Evolutionary conservation across 2,113 vertebrate species (phyloP).

Genomic region (human (Homo sapiens)): DNA sequence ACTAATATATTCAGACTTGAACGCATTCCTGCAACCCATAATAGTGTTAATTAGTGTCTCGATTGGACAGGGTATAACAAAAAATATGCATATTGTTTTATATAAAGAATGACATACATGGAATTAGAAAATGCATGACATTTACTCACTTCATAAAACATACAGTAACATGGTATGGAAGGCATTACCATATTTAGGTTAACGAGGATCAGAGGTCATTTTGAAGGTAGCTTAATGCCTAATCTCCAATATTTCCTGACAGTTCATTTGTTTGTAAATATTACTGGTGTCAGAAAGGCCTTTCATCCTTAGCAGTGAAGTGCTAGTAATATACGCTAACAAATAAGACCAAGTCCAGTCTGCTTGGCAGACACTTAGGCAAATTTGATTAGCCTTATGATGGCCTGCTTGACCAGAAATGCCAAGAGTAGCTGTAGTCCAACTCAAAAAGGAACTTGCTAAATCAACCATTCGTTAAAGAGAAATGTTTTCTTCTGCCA

Average conservation of each 20-base stretch:
- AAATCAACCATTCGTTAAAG: not conserved
- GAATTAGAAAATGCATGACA: not conserved
- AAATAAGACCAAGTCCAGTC: not conserved
- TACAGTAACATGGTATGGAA: not conserved
- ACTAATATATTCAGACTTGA: not conserved
- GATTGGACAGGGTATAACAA: not conserved
- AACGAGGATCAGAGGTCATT: not conserved
- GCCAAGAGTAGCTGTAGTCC: not conserved
- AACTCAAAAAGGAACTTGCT: not conserved
- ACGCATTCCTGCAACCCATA: not conserved
- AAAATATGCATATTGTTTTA: not conserved
- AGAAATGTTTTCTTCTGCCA: not conserved
- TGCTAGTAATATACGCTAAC: not conserved
- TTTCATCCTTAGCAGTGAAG: not conserved
- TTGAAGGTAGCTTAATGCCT: not conserved
- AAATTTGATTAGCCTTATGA: not conserved
- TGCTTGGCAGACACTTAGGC: not conserved
- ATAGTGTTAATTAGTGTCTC: not conserved
- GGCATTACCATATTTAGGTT: not conserved
- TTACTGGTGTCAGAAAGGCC: not conserved
- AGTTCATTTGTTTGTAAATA: constrained; percentile 1
- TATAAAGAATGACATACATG: not conserved
- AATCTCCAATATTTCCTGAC: not conserved
- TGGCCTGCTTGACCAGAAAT: not conserved
- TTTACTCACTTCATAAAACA: not conserved